Evolutionary conservation across 2,797 vertebrate genomes (phyloP).

Genomic region (Epinephelus malabaricus): DNA sequence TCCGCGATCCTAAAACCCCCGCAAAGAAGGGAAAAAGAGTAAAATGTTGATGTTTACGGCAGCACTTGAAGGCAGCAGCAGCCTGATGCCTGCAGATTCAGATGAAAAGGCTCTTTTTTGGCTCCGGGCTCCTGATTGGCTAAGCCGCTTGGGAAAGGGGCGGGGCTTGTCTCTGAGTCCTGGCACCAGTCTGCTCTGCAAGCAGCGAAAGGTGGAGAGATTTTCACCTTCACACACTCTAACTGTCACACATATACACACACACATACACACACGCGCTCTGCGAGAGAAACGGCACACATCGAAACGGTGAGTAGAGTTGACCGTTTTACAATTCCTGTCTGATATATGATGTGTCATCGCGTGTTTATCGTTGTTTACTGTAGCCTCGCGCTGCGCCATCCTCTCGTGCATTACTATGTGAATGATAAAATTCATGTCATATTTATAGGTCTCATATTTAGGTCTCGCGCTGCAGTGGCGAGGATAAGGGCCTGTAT

Average conservation of each 20-base stretch:
- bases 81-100: constrained; percentile 44
- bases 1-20: no score
- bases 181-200: constrained; percentile 68
- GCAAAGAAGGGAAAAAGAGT: no score
- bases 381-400: constrained; percentile 41
- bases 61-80: constrained; percentile 53
- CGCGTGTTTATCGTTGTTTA: constrained; percentile 9
- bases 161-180: constrained; percentile 40
- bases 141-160: constrained; percentile 41
- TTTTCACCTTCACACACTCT: constrained; percentile 66
- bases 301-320: constrained; percentile 68
- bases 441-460: constrained; percentile 22
- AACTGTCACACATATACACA: constrained; percentile 36
- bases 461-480: constrained; percentile 27
- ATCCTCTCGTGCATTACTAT: constrained; percentile 5
- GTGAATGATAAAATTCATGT: constrained; percentile 39
- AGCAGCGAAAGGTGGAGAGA: constrained; percentile 72
- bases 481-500: constrained; percentile 36
- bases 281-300: constrained; percentile 51
- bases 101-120: constrained; percentile 18
- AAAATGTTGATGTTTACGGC: background rate
- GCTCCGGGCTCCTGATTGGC: constrained; percentile 69
- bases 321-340: background rate
- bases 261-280: background rate
- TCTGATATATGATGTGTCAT: constrained; percentile 35